phyloP scores from a whole-genome alignment of 2,113 vertebrate species.

The Entomyzon cyanotis region DNA sequence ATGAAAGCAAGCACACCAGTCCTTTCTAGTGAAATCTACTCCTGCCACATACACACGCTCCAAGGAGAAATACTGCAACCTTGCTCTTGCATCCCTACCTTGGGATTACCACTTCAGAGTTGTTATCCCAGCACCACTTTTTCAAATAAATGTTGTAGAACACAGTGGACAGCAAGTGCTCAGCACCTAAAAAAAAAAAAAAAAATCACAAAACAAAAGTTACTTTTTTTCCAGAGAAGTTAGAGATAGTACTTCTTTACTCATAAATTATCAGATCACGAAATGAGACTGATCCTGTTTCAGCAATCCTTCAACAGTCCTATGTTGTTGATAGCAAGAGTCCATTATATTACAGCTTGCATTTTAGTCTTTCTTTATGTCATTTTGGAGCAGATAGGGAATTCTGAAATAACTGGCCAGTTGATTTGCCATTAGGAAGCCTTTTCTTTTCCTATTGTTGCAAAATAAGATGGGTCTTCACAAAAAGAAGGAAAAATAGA shows the following conservation, averaged over 20 bases:
- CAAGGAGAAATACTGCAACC: neutral
- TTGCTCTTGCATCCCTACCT: neutral
- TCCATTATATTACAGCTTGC: neutral
- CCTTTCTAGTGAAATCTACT: neutral
- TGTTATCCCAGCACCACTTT: neutral
- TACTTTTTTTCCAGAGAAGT: neutral
- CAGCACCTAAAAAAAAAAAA: neutral
- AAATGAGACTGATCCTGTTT: neutral
- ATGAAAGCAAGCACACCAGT: neutral
- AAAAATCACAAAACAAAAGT: neutral
- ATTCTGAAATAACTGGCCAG: neutral
- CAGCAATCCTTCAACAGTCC: neutral
- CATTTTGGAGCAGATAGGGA: neutral
- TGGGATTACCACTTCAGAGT: neutral
- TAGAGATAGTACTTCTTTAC: neutral
- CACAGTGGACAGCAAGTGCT: neutral
- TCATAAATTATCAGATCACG: neutral
- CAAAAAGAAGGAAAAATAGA: neutral
- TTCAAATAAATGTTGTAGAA: neutral
- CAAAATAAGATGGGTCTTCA: neutral
- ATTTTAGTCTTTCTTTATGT: neutral
- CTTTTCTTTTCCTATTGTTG: neutral
- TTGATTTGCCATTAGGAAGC: neutral
- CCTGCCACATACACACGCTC: neutral
- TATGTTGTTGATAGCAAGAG: neutral